Evolutionary conservation across 2,113 vertebrate species (phyloP), one percentile per base, ranked within the genome.

Genomic region (Osmerus mordax): DNA sequence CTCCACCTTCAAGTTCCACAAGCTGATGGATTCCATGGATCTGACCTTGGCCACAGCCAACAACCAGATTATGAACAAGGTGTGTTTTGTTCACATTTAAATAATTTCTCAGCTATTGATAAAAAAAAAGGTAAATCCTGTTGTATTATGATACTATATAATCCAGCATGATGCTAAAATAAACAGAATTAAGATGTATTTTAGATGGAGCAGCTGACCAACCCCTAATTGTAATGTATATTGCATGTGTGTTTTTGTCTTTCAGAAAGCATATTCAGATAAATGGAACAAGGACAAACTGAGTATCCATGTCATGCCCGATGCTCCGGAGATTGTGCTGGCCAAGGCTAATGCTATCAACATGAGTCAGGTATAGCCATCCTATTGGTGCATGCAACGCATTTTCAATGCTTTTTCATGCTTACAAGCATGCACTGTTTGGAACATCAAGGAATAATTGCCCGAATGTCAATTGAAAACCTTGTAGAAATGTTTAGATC

Each of bases 221-320:
- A 47, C 41, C 41, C 7, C 5, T 47, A 47, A 12, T 47, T 47
- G 7, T 47, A 47, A 5, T 47, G 41, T 47, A 2, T 47, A 11
- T 47, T 47, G 41, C 1, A 13, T 78, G 69, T 78, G 11, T 58
- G 71, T 63, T 67, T 53, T 12, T 77, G 29, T 14, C 74, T 73
- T 74, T 29, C 79, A 94, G 93, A 65, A 93, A 89, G 92, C 94
- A 54, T 99, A 99, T 78, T 96, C 92, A 77, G 79, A 94, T 81
- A 93, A 93, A 2, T 99, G 97, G 97, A 93, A 99, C 8, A 94
- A 94, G 41, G 96, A 97, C 76, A 99, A 99, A 77, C 90, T 90
- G 58, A 94, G 91, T 59, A 52, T 96, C 69, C 96, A 99, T 65
- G 81, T 99, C 67, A 98, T 93, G 89, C 92, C 97, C 63, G 97